Conservation (phyloP, 2,888 invertebrate genomes). For the Drosophila colorata region DNA sequence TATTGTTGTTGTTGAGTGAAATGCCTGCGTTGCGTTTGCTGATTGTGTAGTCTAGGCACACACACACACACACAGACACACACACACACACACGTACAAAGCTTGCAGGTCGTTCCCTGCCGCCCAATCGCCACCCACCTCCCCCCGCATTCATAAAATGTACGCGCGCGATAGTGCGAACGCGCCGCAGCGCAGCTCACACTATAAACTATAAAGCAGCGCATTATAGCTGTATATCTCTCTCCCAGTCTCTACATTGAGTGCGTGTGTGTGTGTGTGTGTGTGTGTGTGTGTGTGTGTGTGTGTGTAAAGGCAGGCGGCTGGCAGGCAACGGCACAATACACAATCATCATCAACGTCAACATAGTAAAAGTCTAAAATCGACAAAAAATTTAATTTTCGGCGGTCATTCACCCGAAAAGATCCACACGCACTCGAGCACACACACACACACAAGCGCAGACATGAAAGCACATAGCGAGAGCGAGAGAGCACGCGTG, state of each 20-base stretch:
- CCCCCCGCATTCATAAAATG: constrained; percentile 39
- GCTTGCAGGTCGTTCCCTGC: constrained; percentile 60
- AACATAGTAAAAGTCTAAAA: constrained; percentile 84
- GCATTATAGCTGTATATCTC: constrained; percentile 32
- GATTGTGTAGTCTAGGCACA: constrained; percentile 76
- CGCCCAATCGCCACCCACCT: constrained; percentile 26
- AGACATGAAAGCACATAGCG: constrained; percentile 37
- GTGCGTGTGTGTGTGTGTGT: constrained; percentile 10
- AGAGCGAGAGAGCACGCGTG: constrained; percentile 18
- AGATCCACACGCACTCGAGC: constrained; percentile 53
- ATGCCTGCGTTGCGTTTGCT: constrained; percentile 65
- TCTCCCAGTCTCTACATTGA: not conserved
- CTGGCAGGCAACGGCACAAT: constrained; percentile 49
- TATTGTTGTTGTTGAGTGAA: constrained; percentile 56
- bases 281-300: constrained; percentile 18
- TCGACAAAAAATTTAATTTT: constrained; percentile 83
- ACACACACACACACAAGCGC: constrained; percentile 22
- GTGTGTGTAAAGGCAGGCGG: no score
- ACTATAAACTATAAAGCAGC: constrained; percentile 46
- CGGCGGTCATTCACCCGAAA: constrained; percentile 85
- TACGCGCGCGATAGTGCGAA: constrained; percentile 68
- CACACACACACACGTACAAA: constrained; percentile 26
- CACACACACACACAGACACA: constrained; percentile 40
- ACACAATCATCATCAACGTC: constrained; percentile 69
- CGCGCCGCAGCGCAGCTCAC: constrained; percentile 20